A percentile compares a stretch with the other conserved stretches of the same genome.
Conservation (phyloP, 2,113 vertebrate species). For the Gymnogyps californianus region DNA sequence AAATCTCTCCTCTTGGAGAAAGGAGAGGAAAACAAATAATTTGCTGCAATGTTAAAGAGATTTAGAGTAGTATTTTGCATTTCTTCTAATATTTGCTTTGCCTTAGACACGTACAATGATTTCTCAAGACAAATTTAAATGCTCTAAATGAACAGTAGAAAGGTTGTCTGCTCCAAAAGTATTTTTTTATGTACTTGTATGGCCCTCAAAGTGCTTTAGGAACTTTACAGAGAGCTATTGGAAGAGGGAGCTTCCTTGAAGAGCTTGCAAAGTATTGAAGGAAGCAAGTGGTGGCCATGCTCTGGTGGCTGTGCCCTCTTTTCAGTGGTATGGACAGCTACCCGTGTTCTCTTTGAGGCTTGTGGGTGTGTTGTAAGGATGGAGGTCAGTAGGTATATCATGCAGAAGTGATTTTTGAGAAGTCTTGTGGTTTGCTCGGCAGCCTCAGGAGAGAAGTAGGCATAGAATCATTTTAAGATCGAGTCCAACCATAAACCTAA, state of each 20-base stretch:
- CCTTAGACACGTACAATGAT: background rate
- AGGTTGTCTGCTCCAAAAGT: background rate
- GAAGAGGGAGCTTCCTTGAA: background rate
- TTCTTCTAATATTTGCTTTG: background rate
- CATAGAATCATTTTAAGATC: background rate
- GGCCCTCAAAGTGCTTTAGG: background rate
- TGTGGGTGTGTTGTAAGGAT: background rate
- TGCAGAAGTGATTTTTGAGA: background rate
- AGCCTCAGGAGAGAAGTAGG: background rate
- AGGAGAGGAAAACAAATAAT: background rate
- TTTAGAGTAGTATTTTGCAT: background rate
- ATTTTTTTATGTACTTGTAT: background rate
- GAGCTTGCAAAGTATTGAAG: background rate
- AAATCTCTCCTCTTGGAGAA: background rate
- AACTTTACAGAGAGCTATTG: background rate
- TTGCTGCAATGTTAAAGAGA: background rate
- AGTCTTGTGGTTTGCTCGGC: background rate
- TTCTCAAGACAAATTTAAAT: background rate
- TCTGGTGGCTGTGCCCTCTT: background rate
- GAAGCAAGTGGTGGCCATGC: background rate
- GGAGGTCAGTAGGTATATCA: background rate
- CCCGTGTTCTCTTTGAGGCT: accelerated
- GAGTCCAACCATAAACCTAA: background rate
- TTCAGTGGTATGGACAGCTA: background rate
- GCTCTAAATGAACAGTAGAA: background rate